These are phyloP conservation scores for Valencia hispanica DNA, from an alignment of 2,797 vertebrate species.

Conservation along the genomic window DNA sequence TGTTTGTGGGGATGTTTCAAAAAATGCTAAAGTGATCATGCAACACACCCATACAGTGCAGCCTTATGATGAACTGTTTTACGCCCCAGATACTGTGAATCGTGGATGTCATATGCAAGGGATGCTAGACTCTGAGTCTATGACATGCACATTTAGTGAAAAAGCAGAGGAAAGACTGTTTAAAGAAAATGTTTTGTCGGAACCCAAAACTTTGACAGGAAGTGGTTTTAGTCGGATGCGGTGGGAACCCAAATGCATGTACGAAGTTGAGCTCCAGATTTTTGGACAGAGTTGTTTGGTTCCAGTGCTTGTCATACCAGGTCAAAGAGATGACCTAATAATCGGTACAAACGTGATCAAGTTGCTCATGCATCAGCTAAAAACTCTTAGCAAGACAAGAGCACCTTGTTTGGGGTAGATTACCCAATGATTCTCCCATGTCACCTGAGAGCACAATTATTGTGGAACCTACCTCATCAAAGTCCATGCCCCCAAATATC, in stretches of 20 bases:
- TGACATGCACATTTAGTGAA: not conserved
- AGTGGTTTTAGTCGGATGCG: not conserved
- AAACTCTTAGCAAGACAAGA: not conserved
- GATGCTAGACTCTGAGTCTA: not conserved
- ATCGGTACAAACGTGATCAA: not conserved
- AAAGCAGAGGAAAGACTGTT: not conserved
- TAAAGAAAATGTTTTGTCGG: not conserved
- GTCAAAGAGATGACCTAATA: not conserved
- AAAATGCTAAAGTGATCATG: slow-evolving; percentile 16
- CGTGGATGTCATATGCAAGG: not conserved
- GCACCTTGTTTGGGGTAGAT: not conserved
- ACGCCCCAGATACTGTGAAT: not conserved
- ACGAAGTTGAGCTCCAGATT: not conserved
- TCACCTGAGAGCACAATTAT: slow-evolving; percentile 1
- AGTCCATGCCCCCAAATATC: not conserved
- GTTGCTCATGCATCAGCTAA: not conserved
- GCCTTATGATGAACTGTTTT: not conserved
- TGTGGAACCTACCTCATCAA: slow-evolving; percentile 20
- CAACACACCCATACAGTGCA: slow-evolving; percentile 3
- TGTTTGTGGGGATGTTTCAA: slow-evolving; percentile 10
- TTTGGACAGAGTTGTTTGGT: not conserved
- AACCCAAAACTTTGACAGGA: not conserved
- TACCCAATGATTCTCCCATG: not conserved
- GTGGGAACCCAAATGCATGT: not conserved
- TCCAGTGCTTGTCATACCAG: not conserved